These are phyloP conservation scores for Melanotaenia parkinsoni DNA, from an alignment of 2,797 vertebrate genomes.

Conservation along the genomic window DNA sequence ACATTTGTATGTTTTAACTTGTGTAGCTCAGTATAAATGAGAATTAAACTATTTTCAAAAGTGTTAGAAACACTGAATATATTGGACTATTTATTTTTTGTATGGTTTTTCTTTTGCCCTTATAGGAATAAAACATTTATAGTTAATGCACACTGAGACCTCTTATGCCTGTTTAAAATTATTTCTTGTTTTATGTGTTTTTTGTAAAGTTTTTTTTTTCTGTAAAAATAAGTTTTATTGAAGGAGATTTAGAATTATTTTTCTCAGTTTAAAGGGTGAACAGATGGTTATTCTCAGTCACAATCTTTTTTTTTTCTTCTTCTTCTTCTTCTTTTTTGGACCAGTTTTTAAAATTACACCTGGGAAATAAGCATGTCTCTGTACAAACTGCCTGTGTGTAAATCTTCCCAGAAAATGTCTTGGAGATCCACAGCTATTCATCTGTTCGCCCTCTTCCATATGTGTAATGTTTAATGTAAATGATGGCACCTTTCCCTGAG, in stretches of 20 bases:
- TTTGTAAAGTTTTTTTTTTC: conserved; percentile 5
- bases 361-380: conserved; percentile 74
- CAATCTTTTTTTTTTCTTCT: background rate
- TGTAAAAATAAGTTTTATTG: conserved; percentile 6
- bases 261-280: conserved; percentile 34
- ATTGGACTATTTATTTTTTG: conserved; percentile 57
- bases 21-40: conserved; percentile 72
- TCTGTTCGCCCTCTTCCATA: conserved; percentile 41
- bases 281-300: conserved; percentile 47
- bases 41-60: conserved; percentile 56
- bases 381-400: conserved; percentile 66
- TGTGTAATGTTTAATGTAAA: conserved; percentile 78
- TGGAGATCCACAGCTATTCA: conserved; percentile 63
- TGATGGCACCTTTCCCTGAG: conserved; percentile 79
- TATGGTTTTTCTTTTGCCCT: conserved; percentile 34
- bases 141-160: conserved; percentile 51
- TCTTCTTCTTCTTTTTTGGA: conserved; percentile 23
- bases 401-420: conserved; percentile 56
- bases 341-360: conserved; percentile 62
- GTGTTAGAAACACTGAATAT: conserved; percentile 46
- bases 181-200: conserved; percentile 2
- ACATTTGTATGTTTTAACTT: conserved; percentile 81
- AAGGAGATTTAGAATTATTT: conserved; percentile 13
- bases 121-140: conserved; percentile 28
- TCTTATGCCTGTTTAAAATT: conserved; percentile 53